These are phyloP conservation scores for Taenaris catops DNA, from an alignment of 2,888 invertebrate genomes.

Conservation along the genomic window DNA sequence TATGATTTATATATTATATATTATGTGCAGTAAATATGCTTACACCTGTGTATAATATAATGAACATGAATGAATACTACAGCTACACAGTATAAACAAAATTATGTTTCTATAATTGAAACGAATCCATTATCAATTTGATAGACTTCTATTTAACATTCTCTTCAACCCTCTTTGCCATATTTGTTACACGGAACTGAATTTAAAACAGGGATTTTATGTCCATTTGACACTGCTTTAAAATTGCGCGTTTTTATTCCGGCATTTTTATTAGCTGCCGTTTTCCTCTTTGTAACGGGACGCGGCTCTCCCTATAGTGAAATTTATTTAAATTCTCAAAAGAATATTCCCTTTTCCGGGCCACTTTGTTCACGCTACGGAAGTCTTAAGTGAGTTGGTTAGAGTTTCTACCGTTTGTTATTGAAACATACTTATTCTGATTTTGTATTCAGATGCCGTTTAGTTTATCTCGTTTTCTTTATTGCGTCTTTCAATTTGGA, in stretches of 20 bases:
- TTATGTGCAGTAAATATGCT: too few species aligned
- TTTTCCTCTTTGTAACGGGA: slow-evolving; percentile 66
- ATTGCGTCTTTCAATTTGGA: slow-evolving; percentile 37
- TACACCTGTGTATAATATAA: neutral
- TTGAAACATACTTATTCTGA: slow-evolving; percentile 17
- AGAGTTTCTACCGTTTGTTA: slow-evolving; percentile 32
- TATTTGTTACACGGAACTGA: slow-evolving; percentile 35
- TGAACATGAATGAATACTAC: too few species aligned
- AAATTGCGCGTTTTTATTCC: slow-evolving; percentile 49
- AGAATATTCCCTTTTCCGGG: slow-evolving; percentile 42
- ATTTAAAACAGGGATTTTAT: slow-evolving; percentile 39
- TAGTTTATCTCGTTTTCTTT: slow-evolving; percentile 18
- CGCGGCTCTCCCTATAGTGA: slow-evolving; percentile 45
- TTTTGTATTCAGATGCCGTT: slow-evolving; percentile 22
- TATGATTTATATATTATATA: too few species aligned
- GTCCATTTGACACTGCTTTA: slow-evolving; percentile 56
- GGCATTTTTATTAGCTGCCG: slow-evolving; percentile 65
- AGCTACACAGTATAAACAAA: too few species aligned
- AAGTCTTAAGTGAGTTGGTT: slow-evolving; percentile 55
- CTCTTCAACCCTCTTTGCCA: slow-evolving; percentile 20
- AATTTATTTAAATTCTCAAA: slow-evolving; percentile 74
- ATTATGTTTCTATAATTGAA: too few species aligned
- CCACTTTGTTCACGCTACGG: slow-evolving; percentile 30
- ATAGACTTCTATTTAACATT: slow-evolving; percentile 2
- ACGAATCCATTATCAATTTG: neutral